Conservation (phyloP, 2,797 vertebrate genomes). For the Gallinago stenura region DNA sequence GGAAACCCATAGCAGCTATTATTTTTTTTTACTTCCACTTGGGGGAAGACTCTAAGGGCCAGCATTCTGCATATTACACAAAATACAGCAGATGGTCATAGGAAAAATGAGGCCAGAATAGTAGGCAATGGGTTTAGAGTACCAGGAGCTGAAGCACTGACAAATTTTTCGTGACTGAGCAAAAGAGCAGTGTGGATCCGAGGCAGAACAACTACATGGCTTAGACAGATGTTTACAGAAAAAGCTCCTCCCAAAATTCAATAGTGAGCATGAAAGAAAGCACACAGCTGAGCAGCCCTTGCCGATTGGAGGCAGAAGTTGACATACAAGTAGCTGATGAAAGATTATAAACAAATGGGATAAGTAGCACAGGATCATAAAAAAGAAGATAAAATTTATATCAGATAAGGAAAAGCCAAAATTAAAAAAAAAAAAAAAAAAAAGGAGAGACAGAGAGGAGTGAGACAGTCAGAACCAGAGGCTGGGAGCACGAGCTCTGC, state of each 20-base stretch:
- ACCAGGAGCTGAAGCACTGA: neutral
- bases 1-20: neutral
- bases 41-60: neutral
- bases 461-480: neutral
- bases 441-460: rapidly evolving
- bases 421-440: neutral
- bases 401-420: neutral
- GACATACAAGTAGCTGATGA: neutral
- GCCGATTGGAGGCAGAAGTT: rapidly evolving
- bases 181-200: neutral
- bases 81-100: neutral
- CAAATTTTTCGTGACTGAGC: neutral
- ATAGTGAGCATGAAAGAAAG: rapidly evolving
- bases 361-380: neutral
- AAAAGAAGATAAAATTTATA: neutral
- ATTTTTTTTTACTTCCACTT: neutral
- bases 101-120: neutral
- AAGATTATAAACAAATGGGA: neutral
- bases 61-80: neutral
- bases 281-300: neutral
- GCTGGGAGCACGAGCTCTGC: neutral
- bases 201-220: rapidly evolving
- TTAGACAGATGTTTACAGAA: neutral
- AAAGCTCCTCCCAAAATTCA: neutral
- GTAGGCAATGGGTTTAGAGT: neutral